These are phyloP conservation scores for Gallinago undulata DNA, from an alignment of 2,113 vertebrate genomes.

Conservation along the genomic window DNA sequence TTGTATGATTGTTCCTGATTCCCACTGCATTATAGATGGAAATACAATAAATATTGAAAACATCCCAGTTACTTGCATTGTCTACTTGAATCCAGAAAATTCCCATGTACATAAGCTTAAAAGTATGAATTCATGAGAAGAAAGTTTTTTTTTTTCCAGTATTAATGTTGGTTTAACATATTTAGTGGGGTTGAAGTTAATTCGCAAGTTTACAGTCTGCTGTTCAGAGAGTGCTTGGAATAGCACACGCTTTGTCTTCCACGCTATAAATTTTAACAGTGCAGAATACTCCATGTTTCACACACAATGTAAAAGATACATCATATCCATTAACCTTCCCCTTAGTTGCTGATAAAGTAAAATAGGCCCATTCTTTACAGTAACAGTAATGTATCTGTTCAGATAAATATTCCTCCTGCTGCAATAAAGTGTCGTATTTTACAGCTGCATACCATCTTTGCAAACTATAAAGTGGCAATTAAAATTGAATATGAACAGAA, in stretches of 20 bases:
- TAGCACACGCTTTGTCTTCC: slow-evolving; percentile 61
- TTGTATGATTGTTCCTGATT: background rate
- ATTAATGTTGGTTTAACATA: slow-evolving; percentile 32
- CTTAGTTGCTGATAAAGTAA: slow-evolving; percentile 76
- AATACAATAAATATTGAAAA: background rate
- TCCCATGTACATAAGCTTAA: background rate
- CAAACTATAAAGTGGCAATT: slow-evolving; percentile 50
- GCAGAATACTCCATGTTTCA: slow-evolving; percentile 61
- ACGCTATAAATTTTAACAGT: slow-evolving; percentile 60
- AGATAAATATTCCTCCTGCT: slow-evolving; percentile 70
- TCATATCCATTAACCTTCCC: slow-evolving; percentile 73
- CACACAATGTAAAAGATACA: slow-evolving; percentile 67
- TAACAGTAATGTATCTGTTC: slow-evolving; percentile 69
- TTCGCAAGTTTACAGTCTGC: slow-evolving; percentile 18
- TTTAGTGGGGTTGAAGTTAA: slow-evolving; percentile 41
- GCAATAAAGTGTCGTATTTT: slow-evolving; percentile 65
- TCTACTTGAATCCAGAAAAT: background rate
- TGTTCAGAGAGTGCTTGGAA: slow-evolving; percentile 45
- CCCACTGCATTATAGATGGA: background rate
- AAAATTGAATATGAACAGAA: slow-evolving; percentile 51
- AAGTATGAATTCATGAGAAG: background rate
- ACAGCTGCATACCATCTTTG: slow-evolving; percentile 33
- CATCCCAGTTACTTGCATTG: background rate
- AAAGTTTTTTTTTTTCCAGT: slow-evolving; percentile 1
- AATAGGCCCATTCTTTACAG: slow-evolving; percentile 72